A percentile compares a stretch with the other conserved stretches of the same genome.
Evolutionary conservation across 2,888 invertebrate species (phyloP).

Genomic region (Keiferia lycopersicella): DNA sequence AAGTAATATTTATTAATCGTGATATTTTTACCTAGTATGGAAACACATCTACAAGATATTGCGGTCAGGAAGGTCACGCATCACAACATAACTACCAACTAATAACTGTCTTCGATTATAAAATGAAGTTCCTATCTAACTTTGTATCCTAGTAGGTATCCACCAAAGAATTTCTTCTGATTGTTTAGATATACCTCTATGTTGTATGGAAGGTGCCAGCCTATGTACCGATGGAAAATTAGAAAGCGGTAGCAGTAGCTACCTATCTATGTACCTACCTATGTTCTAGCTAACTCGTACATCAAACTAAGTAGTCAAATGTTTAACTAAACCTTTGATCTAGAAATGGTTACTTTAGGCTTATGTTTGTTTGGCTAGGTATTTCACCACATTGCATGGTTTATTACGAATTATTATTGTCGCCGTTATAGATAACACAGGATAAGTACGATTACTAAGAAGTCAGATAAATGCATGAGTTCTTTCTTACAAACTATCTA

Average conservation of each 20-base stretch:
- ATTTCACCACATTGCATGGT: slow-evolving; percentile 17
- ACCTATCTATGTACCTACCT: background rate
- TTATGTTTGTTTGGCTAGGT: background rate
- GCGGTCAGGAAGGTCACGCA: slow-evolving; percentile 13
- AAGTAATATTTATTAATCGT: slow-evolving; percentile 2
- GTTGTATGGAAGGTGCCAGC: background rate
- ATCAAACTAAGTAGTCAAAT: too few relatives aligned
- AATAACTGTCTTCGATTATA: background rate
- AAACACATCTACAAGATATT: slow-evolving; percentile 8
- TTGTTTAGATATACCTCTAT: background rate
- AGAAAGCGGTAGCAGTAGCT: too few relatives aligned
- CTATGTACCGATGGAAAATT: too few relatives aligned
- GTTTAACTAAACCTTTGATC: too few relatives aligned
- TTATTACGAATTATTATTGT: background rate
- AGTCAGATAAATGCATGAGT: too few relatives aligned
- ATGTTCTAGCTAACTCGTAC: background rate
- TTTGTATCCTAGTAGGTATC: too few relatives aligned
- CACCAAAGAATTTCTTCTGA: background rate
- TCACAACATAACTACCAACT: background rate
- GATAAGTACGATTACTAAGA: too few relatives aligned
- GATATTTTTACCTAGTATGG: background rate
- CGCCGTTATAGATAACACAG: background rate
- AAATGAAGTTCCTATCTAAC: too few relatives aligned
- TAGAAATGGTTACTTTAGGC: too few relatives aligned
- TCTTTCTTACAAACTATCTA: too few relatives aligned